Evolutionary conservation across 35 echinoderm and acorn worm species (phyloP).

Genomic region (Ophioderma brevispina): DNA sequence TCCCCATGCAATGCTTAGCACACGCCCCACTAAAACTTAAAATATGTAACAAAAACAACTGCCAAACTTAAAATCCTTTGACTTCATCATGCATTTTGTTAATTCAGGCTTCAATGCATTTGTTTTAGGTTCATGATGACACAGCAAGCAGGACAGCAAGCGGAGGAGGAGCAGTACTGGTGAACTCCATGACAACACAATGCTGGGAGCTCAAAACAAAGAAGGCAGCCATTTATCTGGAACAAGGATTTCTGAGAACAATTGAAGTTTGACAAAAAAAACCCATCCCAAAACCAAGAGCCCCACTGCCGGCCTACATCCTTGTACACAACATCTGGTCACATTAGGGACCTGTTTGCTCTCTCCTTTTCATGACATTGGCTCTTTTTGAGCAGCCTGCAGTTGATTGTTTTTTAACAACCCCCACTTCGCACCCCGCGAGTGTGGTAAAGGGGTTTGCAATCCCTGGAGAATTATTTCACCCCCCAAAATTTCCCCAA

Average conservation of each 20-base stretch:
- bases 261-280: conserved; percentile 58
- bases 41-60: too few species aligned
- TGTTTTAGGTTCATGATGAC: neutral
- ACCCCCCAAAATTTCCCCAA: neutral
- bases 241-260: conserved; percentile 94
- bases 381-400: conserved; percentile 83
- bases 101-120: too few species aligned
- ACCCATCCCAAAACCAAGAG: conserved; percentile 79
- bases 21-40: too few species aligned
- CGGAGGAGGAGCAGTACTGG: neutral
- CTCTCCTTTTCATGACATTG: conserved; percentile 63
- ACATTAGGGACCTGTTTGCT: conserved; percentile 71
- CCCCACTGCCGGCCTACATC: conserved; percentile 90
- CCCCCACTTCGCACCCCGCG: conserved; percentile 49
- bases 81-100: too few species aligned
- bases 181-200: neutral
- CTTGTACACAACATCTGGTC: conserved; percentile 90
- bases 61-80: too few species aligned
- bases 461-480: too few species aligned
- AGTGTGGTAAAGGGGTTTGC: conserved; percentile 32
- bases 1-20: too few species aligned
- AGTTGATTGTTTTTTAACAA: conserved; percentile 64
- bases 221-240: conserved; percentile 88
- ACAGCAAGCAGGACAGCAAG: neutral
- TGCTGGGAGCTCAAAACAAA: conserved; percentile 90